These are phyloP conservation scores for Pipra filicauda DNA, from an alignment of 2,113 vertebrate genomes.

Conservation along the genomic window DNA sequence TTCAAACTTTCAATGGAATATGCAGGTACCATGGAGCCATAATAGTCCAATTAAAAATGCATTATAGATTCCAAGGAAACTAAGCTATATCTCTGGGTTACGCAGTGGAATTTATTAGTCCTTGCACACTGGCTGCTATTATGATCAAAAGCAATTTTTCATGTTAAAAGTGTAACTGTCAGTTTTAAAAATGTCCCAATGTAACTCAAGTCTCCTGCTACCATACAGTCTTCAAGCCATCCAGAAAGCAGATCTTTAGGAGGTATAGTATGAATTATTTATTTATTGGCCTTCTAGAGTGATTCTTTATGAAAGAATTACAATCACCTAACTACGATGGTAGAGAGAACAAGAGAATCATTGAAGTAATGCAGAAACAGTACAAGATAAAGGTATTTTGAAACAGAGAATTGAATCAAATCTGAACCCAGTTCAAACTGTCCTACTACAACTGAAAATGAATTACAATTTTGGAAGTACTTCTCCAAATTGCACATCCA, in stretches of 20 bases:
- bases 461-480: slow-evolving; percentile 17
- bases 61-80: not conserved
- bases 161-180: slow-evolving; percentile 17
- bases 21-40: not conserved
- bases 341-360: not conserved
- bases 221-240: not conserved
- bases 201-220: not conserved
- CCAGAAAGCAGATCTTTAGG: not conserved
- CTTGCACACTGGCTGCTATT: not conserved
- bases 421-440: not conserved
- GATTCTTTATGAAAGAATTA: not conserved
- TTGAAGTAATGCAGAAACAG: not conserved
- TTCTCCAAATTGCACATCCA: slow-evolving; percentile 11
- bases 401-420: not conserved
- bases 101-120: slow-evolving; percentile 15
- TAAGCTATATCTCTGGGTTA: not conserved
- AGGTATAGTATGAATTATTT: not conserved
- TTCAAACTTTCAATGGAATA: slow-evolving; percentile 14
- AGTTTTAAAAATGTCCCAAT: not conserved
- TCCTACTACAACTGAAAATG: not conserved
- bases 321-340: not conserved
- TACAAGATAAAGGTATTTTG: not conserved
- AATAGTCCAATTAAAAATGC: not conserved
- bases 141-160: slow-evolving; percentile 6
- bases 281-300: not conserved